Evolutionary conservation across 2,797 vertebrate species (phyloP), one percentile per base, ranked within the genome.

Genomic region (Liparis tanakae): DNA sequence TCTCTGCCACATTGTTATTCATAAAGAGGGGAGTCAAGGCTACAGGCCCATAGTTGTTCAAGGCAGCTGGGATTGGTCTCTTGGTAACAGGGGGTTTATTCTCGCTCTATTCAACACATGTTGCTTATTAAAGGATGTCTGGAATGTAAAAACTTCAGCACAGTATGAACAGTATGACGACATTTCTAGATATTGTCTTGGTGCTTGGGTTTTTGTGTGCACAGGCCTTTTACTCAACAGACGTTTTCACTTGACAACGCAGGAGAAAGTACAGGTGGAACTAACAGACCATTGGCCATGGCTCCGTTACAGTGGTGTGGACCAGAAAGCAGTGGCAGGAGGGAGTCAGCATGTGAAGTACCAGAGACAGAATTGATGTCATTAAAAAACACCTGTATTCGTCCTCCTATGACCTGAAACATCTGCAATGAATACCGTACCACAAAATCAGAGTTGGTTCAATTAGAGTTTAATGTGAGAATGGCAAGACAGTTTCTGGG

Each of bases 81-180:
- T 37, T 48, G n/a, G 25, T 55, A 81, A 54, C 44, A 2, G 51
- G 41, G 41, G 41, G 41, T 67, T 39, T 34, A 39, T 22, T 65
- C 10, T 1, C 34, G 66, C 61, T 43, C 13, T 67, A 43, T 70
- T 70, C 66, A 65, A 18, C 63, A 57, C 46, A 14, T 50, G 58
- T 9, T 74, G 55, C 62, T 79, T 78, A 71, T 86, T 63, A 71
- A 68, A 83, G 10, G 10, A 54, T 6, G n/a, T 7, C 48, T 63
- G 69, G 67, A 83, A 80, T 80, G 46, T 72, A 17, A 78, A 82
- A 78, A 56, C 71, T 46, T 33, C 34, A 72, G 59, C 50, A 18
- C 9, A 56, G 64, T 17, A 25, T 54, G 41, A 57, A 22, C 12
- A 12, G 64, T n/a, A 17, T 68, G 46, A 56, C 6, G 56, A 39